Percentiles rank a stretch among this genome's conserved stretches.
Conservation (phyloP, 2,888 invertebrate genomes). For the Pharmacophagus antenor region DNA sequence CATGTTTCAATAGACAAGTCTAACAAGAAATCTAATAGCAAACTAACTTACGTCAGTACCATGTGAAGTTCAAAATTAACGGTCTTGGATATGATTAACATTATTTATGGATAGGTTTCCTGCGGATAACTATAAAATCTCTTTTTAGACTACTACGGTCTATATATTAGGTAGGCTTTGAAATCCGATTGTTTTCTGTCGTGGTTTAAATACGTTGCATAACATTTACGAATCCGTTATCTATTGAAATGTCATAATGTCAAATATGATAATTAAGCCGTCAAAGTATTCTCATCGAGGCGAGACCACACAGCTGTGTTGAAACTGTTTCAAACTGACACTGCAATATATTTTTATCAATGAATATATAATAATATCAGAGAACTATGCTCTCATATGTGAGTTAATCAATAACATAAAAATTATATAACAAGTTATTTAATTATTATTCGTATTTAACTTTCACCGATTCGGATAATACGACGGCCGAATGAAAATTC, state of each 20-base stretch:
- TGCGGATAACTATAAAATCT: constrained; percentile 15
- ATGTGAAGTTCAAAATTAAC: constrained; percentile 66
- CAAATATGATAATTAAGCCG: constrained; percentile 45
- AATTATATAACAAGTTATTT: no score
- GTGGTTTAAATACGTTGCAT: no score
- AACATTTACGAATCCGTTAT: neutral
- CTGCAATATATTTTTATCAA: neutral
- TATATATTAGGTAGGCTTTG: no score
- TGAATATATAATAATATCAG: neutral
- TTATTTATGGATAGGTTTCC: constrained; percentile 70
- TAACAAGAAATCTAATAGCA: neutral
- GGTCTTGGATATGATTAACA: constrained; percentile 67
- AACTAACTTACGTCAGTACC: constrained; percentile 39
- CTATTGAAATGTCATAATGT: neutral
- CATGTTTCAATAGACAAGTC: neutral
- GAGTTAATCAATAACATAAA: no score
- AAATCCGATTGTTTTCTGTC: no score
- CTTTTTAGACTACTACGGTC: no score
- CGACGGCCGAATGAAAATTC: no score
- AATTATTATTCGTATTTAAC: no score
- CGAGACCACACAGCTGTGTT: neutral
- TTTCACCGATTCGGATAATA: no score
- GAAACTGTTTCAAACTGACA: neutral
- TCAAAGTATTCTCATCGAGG: constrained; percentile 33
- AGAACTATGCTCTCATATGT: no score